Evolutionary conservation across 2,888 invertebrate species (phyloP), one percentile per base, ranked within the genome.

Genomic region (Arenicola marina): DNA sequence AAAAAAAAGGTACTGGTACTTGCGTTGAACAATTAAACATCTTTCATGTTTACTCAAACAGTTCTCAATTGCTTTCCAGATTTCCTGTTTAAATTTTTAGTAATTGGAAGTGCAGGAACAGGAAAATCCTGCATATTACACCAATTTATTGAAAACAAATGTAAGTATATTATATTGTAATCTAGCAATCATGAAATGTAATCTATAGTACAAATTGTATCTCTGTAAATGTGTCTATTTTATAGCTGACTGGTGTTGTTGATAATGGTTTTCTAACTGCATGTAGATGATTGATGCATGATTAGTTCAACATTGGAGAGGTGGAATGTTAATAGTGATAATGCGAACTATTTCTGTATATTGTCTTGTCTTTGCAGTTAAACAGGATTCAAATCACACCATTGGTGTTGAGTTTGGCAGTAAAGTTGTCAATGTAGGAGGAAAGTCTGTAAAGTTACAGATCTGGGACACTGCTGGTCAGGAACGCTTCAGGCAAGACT

Each of bases 361-460:
- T n/a, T 38, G 11, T 38, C 3, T 29, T 57, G 46, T 48, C 21
- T 32, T 74, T 79, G 33, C 83, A 92, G 92, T 92, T 80, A 92
- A 91, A 85, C 89, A 90, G 79, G 91, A 91, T 77, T 89, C 91
- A 77, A 91, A 90, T 75, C 92, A 92, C 81, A 92, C 92, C 45
- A 92, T 92, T 77, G 92, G 92, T 48, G 92, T 92, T 53, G 92
- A 92, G 82, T 92, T 92, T 86, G 92, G 92, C n/a, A 91, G 91
- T 2, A 90, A 91, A 83, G 90, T 92, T 73, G 88, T 92, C 0
- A 91, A 90, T 81, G 90, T 92, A 68, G 91, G 91, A 21, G 91
- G 91, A 0, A 91, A 91, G 83, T 89, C 90, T 4, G 91, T 92
- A 1, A 92, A 92, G 81, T 83, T 92, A 66, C 92, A 92, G 84